These are phyloP conservation scores for Channa striata DNA, from an alignment of 2,797 vertebrate species.

Conservation along the genomic window DNA sequence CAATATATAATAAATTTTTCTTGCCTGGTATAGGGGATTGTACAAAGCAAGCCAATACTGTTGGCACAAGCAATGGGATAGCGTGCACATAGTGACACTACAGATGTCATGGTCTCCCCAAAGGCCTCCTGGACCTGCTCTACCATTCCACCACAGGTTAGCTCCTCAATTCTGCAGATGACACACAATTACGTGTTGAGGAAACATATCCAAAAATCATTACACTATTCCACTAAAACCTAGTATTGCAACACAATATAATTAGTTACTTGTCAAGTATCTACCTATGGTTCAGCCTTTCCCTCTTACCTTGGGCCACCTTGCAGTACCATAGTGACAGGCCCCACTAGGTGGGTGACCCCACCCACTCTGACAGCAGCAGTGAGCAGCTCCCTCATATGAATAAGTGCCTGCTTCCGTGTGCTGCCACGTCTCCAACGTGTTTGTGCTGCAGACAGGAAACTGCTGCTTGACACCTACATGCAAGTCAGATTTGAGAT, in stretches of 20 bases:
- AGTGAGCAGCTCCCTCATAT: slow-evolving; percentile 97
- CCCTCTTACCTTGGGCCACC: slow-evolving; percentile 93
- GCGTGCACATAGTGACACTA: slow-evolving; percentile 95
- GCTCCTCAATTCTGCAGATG: slow-evolving; percentile 91
- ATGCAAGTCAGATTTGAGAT: slow-evolving; percentile 14
- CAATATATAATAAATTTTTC: slow-evolving; percentile 32
- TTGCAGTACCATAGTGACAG: slow-evolving; percentile 97
- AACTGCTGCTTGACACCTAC: slow-evolving; percentile 97
- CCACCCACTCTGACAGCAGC: slow-evolving; percentile 96
- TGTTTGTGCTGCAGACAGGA: slow-evolving; percentile 96
- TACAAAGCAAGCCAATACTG: slow-evolving; percentile 97
- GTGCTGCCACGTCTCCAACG: slow-evolving; percentile 97
- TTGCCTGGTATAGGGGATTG: slow-evolving; percentile 97
- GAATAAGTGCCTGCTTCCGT: slow-evolving; percentile 94
- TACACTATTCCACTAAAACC: background rate
- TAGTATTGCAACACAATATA: background rate
- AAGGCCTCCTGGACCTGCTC: slow-evolving; percentile 99
- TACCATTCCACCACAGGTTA: slow-evolving; percentile 99
- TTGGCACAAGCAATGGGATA: slow-evolving; percentile 99
- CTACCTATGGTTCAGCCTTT: background rate
- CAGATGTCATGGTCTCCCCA: slow-evolving; percentile 98
- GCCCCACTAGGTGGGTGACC: slow-evolving; percentile 96
- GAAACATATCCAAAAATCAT: background rate
- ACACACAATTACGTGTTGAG: slow-evolving; percentile 8
- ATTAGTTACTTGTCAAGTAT: background rate